phyloP scores from a whole-genome alignment of 2,797 vertebrate species.

The Mus spretus region DNA sequence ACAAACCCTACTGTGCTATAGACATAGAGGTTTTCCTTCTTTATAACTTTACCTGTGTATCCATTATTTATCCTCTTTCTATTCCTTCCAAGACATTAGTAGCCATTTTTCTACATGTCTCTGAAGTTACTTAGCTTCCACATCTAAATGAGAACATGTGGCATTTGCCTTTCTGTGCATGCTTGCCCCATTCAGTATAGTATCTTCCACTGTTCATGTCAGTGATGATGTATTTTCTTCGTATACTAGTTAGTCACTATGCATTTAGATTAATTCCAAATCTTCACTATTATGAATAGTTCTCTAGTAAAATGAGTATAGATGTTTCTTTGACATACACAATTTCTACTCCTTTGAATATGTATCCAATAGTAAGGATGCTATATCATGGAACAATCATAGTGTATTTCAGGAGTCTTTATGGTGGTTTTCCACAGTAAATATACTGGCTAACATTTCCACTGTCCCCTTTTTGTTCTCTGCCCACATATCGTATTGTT shows the following conservation, averaged over 20 bases:
- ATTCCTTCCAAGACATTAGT: neutral
- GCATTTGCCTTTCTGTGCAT: neutral
- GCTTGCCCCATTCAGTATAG: neutral
- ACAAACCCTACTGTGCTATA: neutral
- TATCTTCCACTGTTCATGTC: neutral
- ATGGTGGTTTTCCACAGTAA: neutral
- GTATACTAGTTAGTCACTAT: neutral
- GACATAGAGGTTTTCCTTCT: neutral
- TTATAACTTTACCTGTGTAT: neutral
- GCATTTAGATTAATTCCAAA: neutral
- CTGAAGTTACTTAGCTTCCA: neutral
- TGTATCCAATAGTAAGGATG: neutral
- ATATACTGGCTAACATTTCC: neutral
- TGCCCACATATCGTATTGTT: neutral
- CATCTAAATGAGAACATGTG: neutral
- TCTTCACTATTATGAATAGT: neutral
- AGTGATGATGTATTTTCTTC: neutral
- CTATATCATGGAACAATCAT: neutral
- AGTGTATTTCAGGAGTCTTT: neutral
- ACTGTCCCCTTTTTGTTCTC: neutral
- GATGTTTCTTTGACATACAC: neutral
- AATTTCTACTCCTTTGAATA: neutral
- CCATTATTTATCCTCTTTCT: neutral
- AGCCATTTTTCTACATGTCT: neutral
- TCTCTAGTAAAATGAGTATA: neutral